Evolutionary conservation across 2,797 vertebrate species (phyloP).

Genomic region (Lepus oiostolus): DNA sequence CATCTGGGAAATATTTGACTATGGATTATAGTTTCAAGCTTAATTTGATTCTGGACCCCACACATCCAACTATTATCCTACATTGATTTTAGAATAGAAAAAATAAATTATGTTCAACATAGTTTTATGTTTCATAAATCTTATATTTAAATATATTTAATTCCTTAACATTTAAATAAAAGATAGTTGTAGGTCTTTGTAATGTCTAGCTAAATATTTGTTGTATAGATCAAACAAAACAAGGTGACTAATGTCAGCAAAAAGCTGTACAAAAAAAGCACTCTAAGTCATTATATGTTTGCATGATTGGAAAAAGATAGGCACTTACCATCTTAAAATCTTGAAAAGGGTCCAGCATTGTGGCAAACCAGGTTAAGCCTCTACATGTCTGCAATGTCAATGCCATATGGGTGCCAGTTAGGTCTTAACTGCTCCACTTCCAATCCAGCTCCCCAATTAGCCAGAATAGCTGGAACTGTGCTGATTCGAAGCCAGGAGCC

Average conservation of each 20-base stretch:
- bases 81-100: constrained; percentile 30
- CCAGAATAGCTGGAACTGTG: too few relatives aligned
- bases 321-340: neutral
- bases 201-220: constrained; percentile 9
- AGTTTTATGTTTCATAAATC: constrained; percentile 30
- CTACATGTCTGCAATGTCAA: too few relatives aligned
- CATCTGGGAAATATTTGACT: neutral
- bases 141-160: neutral
- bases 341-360: constrained; percentile 5
- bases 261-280: neutral
- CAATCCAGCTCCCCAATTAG: too few relatives aligned
- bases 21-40: neutral
- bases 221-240: neutral
- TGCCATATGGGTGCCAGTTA: too few relatives aligned
- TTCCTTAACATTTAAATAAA: constrained; percentile 18
- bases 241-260: constrained; percentile 26
- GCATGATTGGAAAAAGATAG: constrained; percentile 31
- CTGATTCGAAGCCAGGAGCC: too few relatives aligned
- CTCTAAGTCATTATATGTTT: constrained; percentile 29
- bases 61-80: neutral
- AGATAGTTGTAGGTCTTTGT: neutral
- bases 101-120: neutral
- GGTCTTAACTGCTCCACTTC: too few relatives aligned
- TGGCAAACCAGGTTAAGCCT: too few relatives aligned
- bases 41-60: neutral